A percentile compares a stretch with the other conserved stretches of the same genome.
These are phyloP conservation scores for Acanthococcus lagerstroemiae DNA, from an alignment of 2,888 invertebrate species.

Conservation along the genomic window DNA sequence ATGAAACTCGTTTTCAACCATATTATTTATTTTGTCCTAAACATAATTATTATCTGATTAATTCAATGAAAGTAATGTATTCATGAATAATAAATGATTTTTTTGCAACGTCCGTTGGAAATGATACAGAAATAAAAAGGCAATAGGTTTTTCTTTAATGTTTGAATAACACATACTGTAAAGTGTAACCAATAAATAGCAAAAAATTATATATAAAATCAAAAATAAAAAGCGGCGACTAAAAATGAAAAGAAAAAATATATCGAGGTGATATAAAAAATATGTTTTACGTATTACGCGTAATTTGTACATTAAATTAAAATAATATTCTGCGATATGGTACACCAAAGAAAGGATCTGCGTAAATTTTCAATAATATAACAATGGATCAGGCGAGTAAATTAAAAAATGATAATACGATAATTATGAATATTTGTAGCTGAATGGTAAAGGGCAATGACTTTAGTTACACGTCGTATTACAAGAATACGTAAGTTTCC, in stretches of 20 bases:
- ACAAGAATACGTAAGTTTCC: neutral
- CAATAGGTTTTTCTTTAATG: too few species aligned
- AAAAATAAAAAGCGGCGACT: neutral
- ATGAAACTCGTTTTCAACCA: slow-evolving; percentile 5
- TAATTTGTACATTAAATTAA: slow-evolving; percentile 12
- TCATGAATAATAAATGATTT: too few species aligned
- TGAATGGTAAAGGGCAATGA: neutral
- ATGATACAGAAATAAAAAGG: too few species aligned
- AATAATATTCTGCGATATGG: neutral
- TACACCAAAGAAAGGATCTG: neutral
- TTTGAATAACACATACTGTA: too few species aligned
- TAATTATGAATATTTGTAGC: neutral
- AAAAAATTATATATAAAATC: too few species aligned
- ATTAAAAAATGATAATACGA: neutral
- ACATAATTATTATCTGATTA: slow-evolving; percentile 2
- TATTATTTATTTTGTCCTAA: slow-evolving; percentile 4
- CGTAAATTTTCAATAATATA: neutral
- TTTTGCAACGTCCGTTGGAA: too few species aligned
- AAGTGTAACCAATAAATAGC: too few species aligned
- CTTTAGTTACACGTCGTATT: too few species aligned
- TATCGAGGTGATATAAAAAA: slow-evolving; percentile 19
- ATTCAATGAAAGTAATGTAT: slow-evolving; percentile 11
- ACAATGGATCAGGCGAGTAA: too few species aligned
- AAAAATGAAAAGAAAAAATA: neutral
- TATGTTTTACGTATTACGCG: slow-evolving; percentile 20